Conservation (phyloP, 2,113 vertebrate species). For the Python bivittatus region DNA sequence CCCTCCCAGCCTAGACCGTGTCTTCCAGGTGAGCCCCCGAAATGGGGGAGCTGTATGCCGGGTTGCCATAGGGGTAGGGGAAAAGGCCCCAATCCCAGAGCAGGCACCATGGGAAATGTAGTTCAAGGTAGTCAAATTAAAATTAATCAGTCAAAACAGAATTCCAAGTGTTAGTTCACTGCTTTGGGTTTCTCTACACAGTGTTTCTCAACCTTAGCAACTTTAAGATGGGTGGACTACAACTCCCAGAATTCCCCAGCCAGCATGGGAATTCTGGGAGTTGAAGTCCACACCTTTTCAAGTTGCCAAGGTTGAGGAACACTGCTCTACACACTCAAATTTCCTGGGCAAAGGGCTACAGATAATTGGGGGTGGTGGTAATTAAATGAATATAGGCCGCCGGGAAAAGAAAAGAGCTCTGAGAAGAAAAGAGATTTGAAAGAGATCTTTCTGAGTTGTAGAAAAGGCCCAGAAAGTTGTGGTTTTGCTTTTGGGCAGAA, state of each 20-base stretch:
- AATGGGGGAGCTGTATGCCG: rapidly evolving
- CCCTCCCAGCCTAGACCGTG: conserved; percentile 83
- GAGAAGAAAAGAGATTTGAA: neutral
- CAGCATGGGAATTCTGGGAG: too few relatives aligned
- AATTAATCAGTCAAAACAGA: neutral
- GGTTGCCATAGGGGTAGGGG: neutral
- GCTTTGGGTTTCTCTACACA: neutral
- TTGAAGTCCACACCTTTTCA: too few relatives aligned
- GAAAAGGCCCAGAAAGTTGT: neutral
- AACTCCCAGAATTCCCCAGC: too few relatives aligned
- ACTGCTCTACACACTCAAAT: neutral
- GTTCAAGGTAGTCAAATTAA: neutral
- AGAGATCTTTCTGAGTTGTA: neutral
- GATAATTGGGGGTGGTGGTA: neutral
- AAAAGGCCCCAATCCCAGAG: neutral
- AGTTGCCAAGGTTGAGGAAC: too few relatives aligned
- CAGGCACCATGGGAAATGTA: neutral
- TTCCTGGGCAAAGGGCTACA: neutral
- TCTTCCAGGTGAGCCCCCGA: conserved; percentile 81
- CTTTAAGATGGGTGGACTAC: too few relatives aligned
- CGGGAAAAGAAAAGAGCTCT: neutral
- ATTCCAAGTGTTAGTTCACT: neutral
- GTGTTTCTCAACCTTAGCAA: too few relatives aligned
- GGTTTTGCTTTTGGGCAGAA: neutral
- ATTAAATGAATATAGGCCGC: neutral